phyloP scores from a whole-genome alignment of 1,140 invertebrate species.

The Ips nitidus region DNA sequence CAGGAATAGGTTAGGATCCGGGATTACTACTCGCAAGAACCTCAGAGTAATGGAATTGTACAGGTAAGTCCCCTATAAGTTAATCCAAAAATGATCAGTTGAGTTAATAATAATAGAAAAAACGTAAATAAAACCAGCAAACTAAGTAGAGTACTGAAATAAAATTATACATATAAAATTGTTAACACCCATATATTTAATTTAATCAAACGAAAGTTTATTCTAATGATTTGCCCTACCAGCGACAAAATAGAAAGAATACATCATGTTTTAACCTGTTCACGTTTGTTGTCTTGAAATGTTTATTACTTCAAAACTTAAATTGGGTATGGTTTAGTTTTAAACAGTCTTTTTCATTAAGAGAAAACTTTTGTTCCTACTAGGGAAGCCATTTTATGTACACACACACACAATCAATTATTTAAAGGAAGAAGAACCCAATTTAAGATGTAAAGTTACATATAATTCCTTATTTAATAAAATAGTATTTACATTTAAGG shows the following conservation, averaged over 20 bases:
- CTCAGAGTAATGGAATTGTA: too few relatives aligned
- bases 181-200: conserved; percentile 44
- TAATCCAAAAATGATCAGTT: too few relatives aligned
- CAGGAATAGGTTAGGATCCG: too few relatives aligned
- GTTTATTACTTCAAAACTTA: conserved; percentile 25
- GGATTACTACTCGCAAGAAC: too few relatives aligned
- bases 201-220: conserved; percentile 28
- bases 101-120: too few relatives aligned
- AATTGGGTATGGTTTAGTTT: conserved; percentile 20
- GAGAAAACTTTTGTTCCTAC: background rate
- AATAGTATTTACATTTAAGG: conserved; percentile 13
- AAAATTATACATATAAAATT: background rate
- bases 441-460: conserved; percentile 12
- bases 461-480: conserved; percentile 4
- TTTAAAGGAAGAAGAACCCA: conserved; percentile 34
- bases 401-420: conserved; percentile 29
- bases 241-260: conserved; percentile 26
- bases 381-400: background rate
- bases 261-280: conserved; percentile 12
- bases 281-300: conserved; percentile 3
- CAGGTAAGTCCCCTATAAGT: too few relatives aligned
- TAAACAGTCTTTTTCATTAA: conserved; percentile 14
- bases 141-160: too few relatives aligned
- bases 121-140: too few relatives aligned
- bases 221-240: background rate